Evolutionary conservation across 2,797 vertebrate species (phyloP).

Genomic region (Vultur gryphus): DNA sequence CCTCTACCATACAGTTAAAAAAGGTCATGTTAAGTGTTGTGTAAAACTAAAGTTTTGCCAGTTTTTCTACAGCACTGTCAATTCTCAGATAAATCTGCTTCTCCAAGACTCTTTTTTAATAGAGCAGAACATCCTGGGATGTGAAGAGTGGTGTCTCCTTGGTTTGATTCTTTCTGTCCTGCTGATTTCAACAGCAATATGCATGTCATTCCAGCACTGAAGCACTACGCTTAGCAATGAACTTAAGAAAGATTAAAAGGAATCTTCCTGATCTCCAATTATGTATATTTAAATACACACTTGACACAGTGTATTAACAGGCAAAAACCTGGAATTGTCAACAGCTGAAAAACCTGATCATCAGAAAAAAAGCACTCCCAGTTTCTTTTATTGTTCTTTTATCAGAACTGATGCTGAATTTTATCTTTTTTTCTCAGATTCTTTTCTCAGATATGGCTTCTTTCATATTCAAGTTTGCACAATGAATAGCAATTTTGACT

Average conservation of each 20-base stretch:
- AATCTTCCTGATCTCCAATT: not conserved
- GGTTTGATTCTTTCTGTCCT: not conserved
- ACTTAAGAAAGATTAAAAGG: not conserved
- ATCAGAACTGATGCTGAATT: not conserved
- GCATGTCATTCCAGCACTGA: not conserved
- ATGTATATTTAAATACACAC: not conserved
- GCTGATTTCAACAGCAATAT: not conserved
- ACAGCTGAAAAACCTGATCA: not conserved
- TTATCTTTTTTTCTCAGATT: not conserved
- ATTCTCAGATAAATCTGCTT: not conserved
- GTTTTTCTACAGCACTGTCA: not conserved
- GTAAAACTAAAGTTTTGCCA: not conserved
- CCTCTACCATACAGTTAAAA: not conserved
- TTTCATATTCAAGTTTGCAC: constrained; percentile 26
- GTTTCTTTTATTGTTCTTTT: not conserved
- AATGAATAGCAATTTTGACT: constrained; percentile 5
- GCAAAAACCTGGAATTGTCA: not conserved
- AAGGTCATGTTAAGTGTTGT: not conserved
- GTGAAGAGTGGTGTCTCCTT: not conserved
- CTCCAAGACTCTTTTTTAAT: not conserved
- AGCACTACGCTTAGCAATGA: not conserved
- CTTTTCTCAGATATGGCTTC: not conserved
- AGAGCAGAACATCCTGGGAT: not conserved
- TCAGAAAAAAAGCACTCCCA: not conserved
- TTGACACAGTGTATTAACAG: not conserved